Evolutionary conservation across 2,113 vertebrate genomes (phyloP), one percentile per base, ranked within the genome.

Genomic region (Hystrix cristata): DNA sequence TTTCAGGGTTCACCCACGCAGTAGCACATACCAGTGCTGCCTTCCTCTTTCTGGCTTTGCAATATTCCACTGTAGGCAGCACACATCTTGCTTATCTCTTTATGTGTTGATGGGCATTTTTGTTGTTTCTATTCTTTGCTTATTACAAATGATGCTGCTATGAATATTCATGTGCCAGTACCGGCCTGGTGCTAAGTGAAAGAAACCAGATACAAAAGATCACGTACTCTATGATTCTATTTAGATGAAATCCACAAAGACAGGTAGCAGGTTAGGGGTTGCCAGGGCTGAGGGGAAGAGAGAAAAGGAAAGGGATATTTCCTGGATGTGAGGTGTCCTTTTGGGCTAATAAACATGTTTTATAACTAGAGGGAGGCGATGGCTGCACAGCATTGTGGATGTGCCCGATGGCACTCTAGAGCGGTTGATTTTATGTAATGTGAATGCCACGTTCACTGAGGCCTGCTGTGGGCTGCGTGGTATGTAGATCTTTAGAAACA

Each of bases 11-110:
- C 31, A 15, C n/a, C 76, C 5, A 13, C 7, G 6, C 10, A 11
- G 27, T 0, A 48, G 78, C 11, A 2, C 0, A 25, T 8, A 0
- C 34, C 25, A 64, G 60, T 8, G 11, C 38, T 12, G 7, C 11
- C 0, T 51, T 51, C 25, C 29, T 92, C 46, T 87, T 84, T 8
- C 23, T 15, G 62, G 19, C 48, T 34, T 57, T 78, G 5, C 72
- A 46, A 19, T 43, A 83, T 48, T 87, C 69, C 3, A 0, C 2
- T 5, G 31, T 21, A 18, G 4, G 38, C 80, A 11, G 0, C 14
- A 16, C 67, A 48, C 38, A 3, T 14, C 43, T 72, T 21, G 46
- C 15, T 64, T 74, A 12, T 13, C 31, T 31, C 3, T 11, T 76
- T 7, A 11, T 64, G 72, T 16, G 4, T 0, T 8, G 51, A 14